These are phyloP conservation scores for Tinea semifulvella DNA, from an alignment of 2,888 invertebrate species.

Conservation along the genomic window DNA sequence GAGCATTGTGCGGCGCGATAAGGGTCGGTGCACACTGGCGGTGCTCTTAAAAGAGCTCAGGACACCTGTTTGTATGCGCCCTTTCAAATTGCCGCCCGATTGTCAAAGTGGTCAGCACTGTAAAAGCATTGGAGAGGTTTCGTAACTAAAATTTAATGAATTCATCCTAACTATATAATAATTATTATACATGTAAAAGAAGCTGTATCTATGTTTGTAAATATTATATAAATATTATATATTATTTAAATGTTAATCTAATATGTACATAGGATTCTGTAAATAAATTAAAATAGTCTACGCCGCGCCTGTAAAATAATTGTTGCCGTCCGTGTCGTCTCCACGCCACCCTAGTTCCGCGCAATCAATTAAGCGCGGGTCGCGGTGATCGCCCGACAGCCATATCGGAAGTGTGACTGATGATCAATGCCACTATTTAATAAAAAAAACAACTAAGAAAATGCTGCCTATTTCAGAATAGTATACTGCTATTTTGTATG, in stretches of 20 bases:
- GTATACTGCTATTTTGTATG: not conserved
- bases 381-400: conserved; percentile 29
- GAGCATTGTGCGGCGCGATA: conserved; percentile 8
- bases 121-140: conserved; percentile 14
- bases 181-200: too few relatives aligned
- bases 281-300: too few relatives aligned
- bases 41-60: conserved; percentile 1
- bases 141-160: too few relatives aligned
- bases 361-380: conserved; percentile 34
- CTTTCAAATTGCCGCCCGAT: conserved; percentile 53
- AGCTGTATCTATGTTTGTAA: too few relatives aligned
- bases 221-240: not conserved
- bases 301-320: too few relatives aligned
- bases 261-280: too few relatives aligned
- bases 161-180: not conserved
- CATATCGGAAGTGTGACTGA: conserved; percentile 39
- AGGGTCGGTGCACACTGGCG: conserved; percentile 10
- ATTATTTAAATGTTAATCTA: too few relatives aligned
- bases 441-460: not conserved
- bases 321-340: too few relatives aligned
- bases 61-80: conserved; percentile 49
- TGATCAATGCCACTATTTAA: conserved; percentile 25
- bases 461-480: not conserved
- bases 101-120: conserved; percentile 40
- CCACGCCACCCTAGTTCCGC: conserved; percentile 23